Percentiles rank a stretch among this genome's conserved stretches.
Evolutionary conservation across 1,140 invertebrate species (phyloP).

Genomic region (Heliconius melpomene): DNA sequence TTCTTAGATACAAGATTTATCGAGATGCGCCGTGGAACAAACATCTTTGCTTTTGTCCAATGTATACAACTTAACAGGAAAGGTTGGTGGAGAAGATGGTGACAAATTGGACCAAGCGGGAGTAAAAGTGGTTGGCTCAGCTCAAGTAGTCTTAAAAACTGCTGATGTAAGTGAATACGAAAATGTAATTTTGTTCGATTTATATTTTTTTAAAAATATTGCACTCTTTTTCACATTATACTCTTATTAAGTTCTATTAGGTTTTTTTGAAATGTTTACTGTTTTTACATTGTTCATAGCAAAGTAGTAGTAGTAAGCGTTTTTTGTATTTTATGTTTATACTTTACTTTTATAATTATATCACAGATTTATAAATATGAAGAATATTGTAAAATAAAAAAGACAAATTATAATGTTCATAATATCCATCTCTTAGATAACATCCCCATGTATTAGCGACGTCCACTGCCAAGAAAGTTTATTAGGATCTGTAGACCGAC

Average conservation of each 20-base stretch:
- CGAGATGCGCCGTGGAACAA: conserved; percentile 42
- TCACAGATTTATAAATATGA: background rate
- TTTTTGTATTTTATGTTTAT: no score
- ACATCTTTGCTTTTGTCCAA: conserved; percentile 44
- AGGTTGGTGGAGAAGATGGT: conserved; percentile 38
- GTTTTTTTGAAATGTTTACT: no score
- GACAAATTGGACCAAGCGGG: conserved; percentile 40
- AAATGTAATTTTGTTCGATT: background rate
- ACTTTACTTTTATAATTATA: background rate
- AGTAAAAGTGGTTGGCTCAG: conserved; percentile 45
- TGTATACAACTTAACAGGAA: conserved; percentile 44
- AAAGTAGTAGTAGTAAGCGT: background rate
- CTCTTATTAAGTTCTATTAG: no score
- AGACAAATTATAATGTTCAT: no score
- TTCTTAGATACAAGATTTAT: conserved; percentile 45
- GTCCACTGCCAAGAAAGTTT: conserved; percentile 38
- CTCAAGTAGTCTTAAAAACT: conserved; percentile 43
- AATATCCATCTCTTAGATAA: conserved; percentile 37
- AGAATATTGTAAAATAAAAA: no score
- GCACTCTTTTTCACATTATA: no score
- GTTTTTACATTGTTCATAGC: no score
- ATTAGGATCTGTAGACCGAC: conserved; percentile 37
- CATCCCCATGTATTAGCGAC: conserved; percentile 40
- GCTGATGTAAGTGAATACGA: conserved; percentile 19
- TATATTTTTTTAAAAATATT: no score